These are phyloP conservation scores for Drosophila pseudoananassae DNA, from an alignment of 1,140 invertebrate species.

Conservation along the genomic window DNA sequence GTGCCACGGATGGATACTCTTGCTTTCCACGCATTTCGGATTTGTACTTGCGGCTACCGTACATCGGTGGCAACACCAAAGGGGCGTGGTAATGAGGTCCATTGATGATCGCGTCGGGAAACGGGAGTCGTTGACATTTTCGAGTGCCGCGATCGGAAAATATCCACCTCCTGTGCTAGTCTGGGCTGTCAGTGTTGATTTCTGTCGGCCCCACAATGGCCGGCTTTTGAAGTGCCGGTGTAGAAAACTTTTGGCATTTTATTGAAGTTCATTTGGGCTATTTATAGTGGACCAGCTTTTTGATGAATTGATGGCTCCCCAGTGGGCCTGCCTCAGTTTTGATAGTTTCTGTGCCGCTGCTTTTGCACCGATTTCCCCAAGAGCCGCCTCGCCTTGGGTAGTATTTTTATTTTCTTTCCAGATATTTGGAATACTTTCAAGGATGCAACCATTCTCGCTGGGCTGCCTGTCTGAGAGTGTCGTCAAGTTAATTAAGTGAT, in stretches of 20 bases:
- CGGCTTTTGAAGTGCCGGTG: conserved; percentile 60
- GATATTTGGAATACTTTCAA: conserved; percentile 76
- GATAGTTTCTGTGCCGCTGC: conserved; percentile 66
- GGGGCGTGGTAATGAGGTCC: conserved; percentile 66
- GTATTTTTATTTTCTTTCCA: conserved; percentile 52
- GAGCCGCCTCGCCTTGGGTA: conserved; percentile 20
- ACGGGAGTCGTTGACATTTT: conserved; percentile 64
- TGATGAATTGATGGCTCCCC: conserved; percentile 80
- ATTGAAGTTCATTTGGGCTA: conserved; percentile 72
- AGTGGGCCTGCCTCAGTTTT: conserved; percentile 65
- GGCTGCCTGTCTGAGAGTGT: conserved; percentile 51
- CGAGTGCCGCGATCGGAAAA: conserved; percentile 25
- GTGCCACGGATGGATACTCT: conserved; percentile 58
- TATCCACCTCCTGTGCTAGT: conserved; percentile 11
- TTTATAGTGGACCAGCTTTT: conserved; percentile 64
- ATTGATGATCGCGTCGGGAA: conserved; percentile 33
- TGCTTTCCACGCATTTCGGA: conserved; percentile 1
- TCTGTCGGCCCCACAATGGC: conserved; percentile 11
- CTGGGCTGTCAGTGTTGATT: conserved; percentile 60
- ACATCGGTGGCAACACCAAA: conserved; percentile 72
- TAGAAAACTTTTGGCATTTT: conserved; percentile 70
- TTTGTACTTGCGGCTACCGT: conserved; percentile 45
- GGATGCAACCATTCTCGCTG: conserved; percentile 55
- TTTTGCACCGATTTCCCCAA: conserved; percentile 60
- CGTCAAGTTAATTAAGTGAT: conserved; percentile 83